Percentiles rank a stretch among this genome's conserved stretches.
phyloP scores from a whole-genome alignment of 2,888 invertebrate species.

The Marronus borbonicus region DNA sequence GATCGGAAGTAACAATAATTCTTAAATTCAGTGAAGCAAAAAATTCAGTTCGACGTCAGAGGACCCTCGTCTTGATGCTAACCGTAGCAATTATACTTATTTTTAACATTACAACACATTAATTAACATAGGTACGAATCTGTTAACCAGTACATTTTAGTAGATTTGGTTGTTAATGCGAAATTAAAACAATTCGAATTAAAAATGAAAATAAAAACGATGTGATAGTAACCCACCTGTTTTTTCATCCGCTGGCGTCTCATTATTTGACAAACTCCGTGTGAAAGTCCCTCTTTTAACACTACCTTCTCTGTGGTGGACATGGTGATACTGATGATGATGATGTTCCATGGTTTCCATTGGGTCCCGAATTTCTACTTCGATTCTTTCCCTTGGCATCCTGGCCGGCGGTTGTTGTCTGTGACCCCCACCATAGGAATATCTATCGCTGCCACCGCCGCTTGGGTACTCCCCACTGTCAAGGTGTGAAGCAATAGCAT shows the following conservation, averaged over 20 bases:
- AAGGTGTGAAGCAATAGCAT: slow-evolving; percentile 53
- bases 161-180: too few species aligned
- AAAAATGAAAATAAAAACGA: too few species aligned
- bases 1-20: too few species aligned
- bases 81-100: too few species aligned
- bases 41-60: too few species aligned
- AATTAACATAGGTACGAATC: too few species aligned
- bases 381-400: slow-evolving; percentile 47
- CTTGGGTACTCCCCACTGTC: slow-evolving; percentile 45
- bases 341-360: slow-evolving; percentile 62
- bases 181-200: too few species aligned
- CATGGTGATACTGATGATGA: slow-evolving; percentile 69
- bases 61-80: too few species aligned
- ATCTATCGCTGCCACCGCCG: slow-evolving; percentile 62
- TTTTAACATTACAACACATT: too few species aligned
- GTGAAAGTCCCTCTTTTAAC: slow-evolving; percentile 79
- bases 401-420: slow-evolving; percentile 28
- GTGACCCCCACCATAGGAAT: slow-evolving; percentile 56
- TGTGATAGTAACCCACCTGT: slow-evolving; percentile 73
- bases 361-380: slow-evolving; percentile 50
- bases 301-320: slow-evolving; percentile 73
- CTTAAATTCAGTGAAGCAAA: too few species aligned
- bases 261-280: slow-evolving; percentile 86
- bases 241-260: slow-evolving; percentile 89
- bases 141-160: too few species aligned